Evolutionary conservation across 2,113 vertebrate genomes (phyloP).

Genomic region (Symphodus melops): DNA sequence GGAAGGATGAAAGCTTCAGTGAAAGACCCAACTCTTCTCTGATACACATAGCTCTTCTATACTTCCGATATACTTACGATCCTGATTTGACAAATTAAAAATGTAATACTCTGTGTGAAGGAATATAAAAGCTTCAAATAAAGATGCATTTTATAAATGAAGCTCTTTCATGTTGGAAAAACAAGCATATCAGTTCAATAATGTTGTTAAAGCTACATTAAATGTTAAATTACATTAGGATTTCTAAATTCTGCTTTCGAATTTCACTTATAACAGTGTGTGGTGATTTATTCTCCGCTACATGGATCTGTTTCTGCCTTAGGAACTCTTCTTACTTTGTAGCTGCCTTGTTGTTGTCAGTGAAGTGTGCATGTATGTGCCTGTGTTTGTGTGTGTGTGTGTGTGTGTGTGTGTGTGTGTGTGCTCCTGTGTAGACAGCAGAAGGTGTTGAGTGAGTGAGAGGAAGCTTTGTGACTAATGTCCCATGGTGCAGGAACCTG

Average conservation of each 20-base stretch:
- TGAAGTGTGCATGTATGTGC: not conserved
- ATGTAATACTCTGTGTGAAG: not conserved
- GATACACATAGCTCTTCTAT: not conserved
- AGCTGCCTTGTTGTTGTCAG: not conserved
- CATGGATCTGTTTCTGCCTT: not conserved
- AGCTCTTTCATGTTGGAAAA: too few relatives aligned
- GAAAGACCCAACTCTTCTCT: not conserved
- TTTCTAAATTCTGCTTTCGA: too few relatives aligned
- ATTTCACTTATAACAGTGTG: not conserved
- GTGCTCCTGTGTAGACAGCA: constrained; percentile 1
- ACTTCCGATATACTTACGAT: not conserved
- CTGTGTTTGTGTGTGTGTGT: not conserved
- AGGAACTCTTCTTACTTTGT: not conserved
- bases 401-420: not conserved
- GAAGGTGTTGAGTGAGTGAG: constrained; percentile 55
- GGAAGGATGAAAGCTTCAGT: constrained; percentile 6
- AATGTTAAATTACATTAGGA: not conserved
- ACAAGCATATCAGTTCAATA: not conserved
- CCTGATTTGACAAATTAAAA: not conserved
- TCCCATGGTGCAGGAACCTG: constrained; percentile 59
- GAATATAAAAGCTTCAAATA: not conserved
- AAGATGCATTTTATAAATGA: too few relatives aligned
- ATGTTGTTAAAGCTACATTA: not conserved
- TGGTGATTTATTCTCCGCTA: not conserved
- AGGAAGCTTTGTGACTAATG: constrained; percentile 56